Evolutionary conservation across 1,140 invertebrate species (phyloP), one percentile per base, ranked within the genome.

Genomic region (Elysia chlorotica): DNA sequence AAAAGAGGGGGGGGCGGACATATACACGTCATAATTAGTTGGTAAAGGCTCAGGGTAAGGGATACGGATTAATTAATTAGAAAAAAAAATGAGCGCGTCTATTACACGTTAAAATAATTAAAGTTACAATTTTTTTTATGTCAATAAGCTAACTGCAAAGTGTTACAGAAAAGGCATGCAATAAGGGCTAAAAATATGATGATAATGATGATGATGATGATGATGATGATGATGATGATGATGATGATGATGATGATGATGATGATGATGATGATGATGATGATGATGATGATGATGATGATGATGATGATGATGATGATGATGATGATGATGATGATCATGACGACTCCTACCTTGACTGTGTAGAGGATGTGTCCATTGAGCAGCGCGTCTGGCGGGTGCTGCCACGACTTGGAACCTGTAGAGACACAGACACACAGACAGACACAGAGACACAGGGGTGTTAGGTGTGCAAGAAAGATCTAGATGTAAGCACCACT

Each of bases 301-400:
- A 59, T 10, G 56, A 59, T 10, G 56, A 59, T 10, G 56, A 59
- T 10, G 56, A 59, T 10, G 56, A 59, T 10, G 56, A 28, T 10
- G 28, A 28, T 10, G 56, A 28, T 10, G 28, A 28, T 10, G 56
- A 59, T 10, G 56, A 59, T 10, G 56, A 59, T 10, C 10, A 28
- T 10, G 28, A 28, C 6, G 56, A 28, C n/a, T 10, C 6, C 6
- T 90, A 97, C 95, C 92, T 98, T 98, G 87, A 98, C 96, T 89
- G 97, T 92, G 90, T 98, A 98, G 48, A 94, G 95, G 76, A 98
- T 95, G 84, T 98, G 96, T 68, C 96, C 96, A 87, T 93, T 95
- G 81, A 95, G 92, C 5, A 98, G 90, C n/a, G 94, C 91, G 82
- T 97, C 96, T 36, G 96, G 94, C 72, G 95, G 92, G 88, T 98